Conservation (phyloP, 1,140 invertebrate species). For the Lepidurus arcticus region DNA sequence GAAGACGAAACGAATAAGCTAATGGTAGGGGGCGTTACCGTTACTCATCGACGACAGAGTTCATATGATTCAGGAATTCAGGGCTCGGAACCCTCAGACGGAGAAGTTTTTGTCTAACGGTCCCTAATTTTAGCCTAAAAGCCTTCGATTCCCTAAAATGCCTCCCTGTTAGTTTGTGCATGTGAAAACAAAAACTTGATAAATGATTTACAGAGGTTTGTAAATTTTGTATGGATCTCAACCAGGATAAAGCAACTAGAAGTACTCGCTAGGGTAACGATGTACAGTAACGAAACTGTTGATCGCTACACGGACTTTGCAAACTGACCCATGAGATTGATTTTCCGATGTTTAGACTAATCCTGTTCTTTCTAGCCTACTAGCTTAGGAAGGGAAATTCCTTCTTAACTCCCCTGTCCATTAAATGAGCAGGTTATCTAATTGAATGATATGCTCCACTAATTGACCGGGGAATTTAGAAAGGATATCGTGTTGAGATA, state of each 20-base stretch:
- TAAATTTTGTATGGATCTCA: too few species aligned
- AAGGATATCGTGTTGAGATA: too few species aligned
- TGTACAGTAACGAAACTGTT: too few species aligned
- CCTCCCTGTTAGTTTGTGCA: background rate
- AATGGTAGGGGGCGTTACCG: constrained; percentile 14
- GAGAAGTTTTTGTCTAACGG: constrained; percentile 31
- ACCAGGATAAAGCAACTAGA: too few species aligned
- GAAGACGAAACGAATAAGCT: constrained; percentile 26
- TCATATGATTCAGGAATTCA: constrained; percentile 32
- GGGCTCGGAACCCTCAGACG: constrained; percentile 33
- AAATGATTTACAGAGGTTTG: background rate
- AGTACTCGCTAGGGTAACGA: too few species aligned
- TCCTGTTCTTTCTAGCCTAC: background rate
- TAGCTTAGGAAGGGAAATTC: too few species aligned
- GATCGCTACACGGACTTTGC: too few species aligned
- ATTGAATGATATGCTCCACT: too few species aligned
- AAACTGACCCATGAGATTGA: background rate
- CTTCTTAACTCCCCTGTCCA: too few species aligned
- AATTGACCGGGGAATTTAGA: too few species aligned
- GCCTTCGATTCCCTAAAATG: background rate
- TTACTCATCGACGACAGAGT: constrained; percentile 29
- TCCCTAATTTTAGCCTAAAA: background rate
- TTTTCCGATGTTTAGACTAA: background rate
- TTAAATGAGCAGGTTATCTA: too few species aligned
- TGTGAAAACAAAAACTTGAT: background rate